These are phyloP conservation scores for Cepaea hortensis DNA, from an alignment of 2,888 invertebrate species.

Conservation along the genomic window DNA sequence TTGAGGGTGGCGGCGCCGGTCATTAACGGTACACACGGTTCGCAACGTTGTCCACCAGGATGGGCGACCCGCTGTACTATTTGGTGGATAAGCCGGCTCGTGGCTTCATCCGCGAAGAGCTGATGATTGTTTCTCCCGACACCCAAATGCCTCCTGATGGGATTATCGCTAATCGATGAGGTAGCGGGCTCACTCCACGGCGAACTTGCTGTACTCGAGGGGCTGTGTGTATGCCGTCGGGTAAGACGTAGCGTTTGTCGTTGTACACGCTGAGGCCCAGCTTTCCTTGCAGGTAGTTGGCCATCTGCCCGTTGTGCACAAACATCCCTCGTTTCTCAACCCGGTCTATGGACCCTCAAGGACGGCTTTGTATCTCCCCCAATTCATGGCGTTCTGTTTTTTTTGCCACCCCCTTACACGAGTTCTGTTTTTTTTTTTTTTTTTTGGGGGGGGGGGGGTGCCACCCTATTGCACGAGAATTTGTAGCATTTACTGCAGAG, in stretches of 20 bases:
- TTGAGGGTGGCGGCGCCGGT: too few relatives aligned
- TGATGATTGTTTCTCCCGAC: not conserved
- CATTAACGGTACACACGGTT: too few relatives aligned
- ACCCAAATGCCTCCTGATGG: not conserved
- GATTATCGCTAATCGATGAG: not conserved
- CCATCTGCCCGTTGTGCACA: not conserved
- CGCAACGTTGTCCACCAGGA: not conserved
- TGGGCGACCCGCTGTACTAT: not conserved
- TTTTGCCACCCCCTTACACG: not conserved
- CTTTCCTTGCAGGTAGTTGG: not conserved
- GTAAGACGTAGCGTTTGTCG: not conserved
- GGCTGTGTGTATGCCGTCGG: conserved; percentile 6
- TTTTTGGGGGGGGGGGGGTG: too few relatives aligned
- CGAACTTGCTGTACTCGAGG: not conserved
- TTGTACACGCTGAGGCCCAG: not conserved
- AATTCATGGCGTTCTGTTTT: not conserved
- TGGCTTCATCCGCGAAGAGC: not conserved
- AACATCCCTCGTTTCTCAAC: not conserved
- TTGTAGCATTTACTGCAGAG: not conserved
- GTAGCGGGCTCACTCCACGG: too few relatives aligned
- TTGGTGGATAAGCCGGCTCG: not conserved
- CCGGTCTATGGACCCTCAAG: not conserved
- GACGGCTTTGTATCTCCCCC: not conserved
- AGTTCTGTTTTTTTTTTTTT: not conserved
- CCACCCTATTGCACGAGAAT: too few relatives aligned